Conservation (phyloP, 2,113 vertebrate genomes). For the Pangasianodon hypophthalmus region DNA sequence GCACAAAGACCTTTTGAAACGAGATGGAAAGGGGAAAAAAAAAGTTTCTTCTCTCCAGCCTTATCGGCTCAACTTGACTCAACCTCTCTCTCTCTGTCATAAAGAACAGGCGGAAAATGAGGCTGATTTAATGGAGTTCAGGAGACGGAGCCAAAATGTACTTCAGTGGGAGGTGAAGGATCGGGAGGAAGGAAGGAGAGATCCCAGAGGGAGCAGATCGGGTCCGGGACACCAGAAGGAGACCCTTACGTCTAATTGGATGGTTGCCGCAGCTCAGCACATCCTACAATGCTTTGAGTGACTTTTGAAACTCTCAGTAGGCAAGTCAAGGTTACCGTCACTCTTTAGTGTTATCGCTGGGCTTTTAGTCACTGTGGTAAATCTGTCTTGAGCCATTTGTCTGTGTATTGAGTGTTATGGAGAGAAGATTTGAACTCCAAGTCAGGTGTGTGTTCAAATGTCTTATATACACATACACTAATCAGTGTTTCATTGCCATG, state of each 20-base stretch:
- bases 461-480: conserved; percentile 1
- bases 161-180: conserved; percentile 26
- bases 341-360: conserved; percentile 44
- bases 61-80: conserved; percentile 47
- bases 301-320: conserved; percentile 51
- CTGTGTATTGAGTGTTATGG: conserved; percentile 7
- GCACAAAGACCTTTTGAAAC: conserved; percentile 50
- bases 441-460: background rate
- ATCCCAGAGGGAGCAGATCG: conserved; percentile 51
- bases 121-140: conserved; percentile 56
- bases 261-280: conserved; percentile 20
- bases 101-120: conserved; percentile 48
- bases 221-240: conserved; percentile 45
- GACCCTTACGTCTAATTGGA: conserved; percentile 56
- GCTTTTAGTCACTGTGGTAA: conserved; percentile 39
- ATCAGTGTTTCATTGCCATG: conserved; percentile 15
- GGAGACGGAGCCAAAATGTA: conserved; percentile 46
- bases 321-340: conserved; percentile 57
- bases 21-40: conserved; percentile 44
- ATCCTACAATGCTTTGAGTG: conserved; percentile 50
- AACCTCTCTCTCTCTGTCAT: conserved; percentile 40
- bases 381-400: conserved; percentile 22
- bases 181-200: conserved; percentile 28
- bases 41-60: conserved; percentile 45
- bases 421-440: background rate